These are phyloP conservation scores for Himalopsyche phryganea DNA, from an alignment of 1,140 invertebrate species.

Conservation along the genomic window DNA sequence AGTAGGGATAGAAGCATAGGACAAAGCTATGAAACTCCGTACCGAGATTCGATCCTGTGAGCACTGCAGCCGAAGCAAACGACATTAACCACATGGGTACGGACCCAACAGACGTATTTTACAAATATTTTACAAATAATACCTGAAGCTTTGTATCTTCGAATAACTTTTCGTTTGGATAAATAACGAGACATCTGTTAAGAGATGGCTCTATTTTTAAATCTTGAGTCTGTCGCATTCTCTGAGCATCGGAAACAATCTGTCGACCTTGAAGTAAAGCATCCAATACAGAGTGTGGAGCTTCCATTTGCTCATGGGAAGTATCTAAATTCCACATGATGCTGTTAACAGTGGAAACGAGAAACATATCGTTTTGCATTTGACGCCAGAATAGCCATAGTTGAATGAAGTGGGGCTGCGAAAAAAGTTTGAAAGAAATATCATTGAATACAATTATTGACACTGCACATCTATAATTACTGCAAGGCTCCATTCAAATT, in stretches of 20 bases:
- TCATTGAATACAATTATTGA: no score
- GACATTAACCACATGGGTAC: no score
- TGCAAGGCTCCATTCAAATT: no score
- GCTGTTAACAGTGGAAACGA: constrained; percentile 58
- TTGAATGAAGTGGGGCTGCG: constrained; percentile 61
- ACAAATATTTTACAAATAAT: background rate
- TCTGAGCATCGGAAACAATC: constrained; percentile 38
- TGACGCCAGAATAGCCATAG: constrained; percentile 60
- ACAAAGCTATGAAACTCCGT: no score
- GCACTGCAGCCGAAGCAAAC: no score
- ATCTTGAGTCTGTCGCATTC: constrained; percentile 35
- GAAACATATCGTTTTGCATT: constrained; percentile 60
- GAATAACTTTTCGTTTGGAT: constrained; percentile 45
- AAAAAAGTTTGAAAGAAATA: no score
- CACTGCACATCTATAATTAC: no score
- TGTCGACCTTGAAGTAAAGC: constrained; percentile 40
- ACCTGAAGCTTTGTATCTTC: constrained; percentile 41
- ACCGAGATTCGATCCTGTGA: no score
- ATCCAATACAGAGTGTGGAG: constrained; percentile 37
- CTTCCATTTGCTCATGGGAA: constrained; percentile 48
- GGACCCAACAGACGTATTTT: no score
- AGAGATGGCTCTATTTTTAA: constrained; percentile 41
- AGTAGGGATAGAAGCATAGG: no score
- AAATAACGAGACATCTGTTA: constrained; percentile 43
- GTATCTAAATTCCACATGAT: constrained; percentile 51